These are phyloP conservation scores for Podotricha telesiphe DNA, from an alignment of 2,888 invertebrate species.

Conservation along the genomic window DNA sequence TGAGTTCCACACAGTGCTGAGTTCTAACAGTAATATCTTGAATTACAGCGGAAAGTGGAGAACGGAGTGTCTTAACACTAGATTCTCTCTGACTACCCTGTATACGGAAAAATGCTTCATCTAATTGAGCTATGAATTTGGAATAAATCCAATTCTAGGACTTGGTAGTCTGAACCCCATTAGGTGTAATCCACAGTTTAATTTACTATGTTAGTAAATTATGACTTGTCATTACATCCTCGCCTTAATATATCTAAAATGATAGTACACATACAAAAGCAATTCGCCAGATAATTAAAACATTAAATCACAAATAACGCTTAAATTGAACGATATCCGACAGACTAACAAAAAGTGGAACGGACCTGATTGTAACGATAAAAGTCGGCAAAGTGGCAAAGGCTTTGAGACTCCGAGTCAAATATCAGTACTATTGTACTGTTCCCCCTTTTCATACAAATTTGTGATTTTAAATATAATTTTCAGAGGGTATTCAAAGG, in stretches of 20 bases:
- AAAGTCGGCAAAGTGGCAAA: constrained; percentile 26
- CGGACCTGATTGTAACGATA: constrained; percentile 33
- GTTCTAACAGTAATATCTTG: no score
- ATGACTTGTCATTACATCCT: no score
- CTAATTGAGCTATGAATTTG: no score
- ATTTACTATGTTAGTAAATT: no score
- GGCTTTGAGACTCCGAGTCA: constrained; percentile 3
- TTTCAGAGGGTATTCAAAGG: not conserved
- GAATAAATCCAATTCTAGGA: no score
- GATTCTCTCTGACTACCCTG: no score
- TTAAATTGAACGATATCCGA: constrained; percentile 21
- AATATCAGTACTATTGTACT: constrained; percentile 23
- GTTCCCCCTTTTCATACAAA: constrained; percentile 5
- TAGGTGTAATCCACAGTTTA: no score
- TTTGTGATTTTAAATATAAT: constrained; percentile 12
- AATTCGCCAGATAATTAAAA: constrained; percentile 3
- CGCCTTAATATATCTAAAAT: not conserved
- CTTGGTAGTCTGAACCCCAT: no score
- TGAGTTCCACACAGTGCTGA: no score
- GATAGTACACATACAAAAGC: not conserved
- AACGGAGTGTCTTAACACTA: no score
- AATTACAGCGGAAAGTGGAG: no score
- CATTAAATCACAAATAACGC: constrained; percentile 17
- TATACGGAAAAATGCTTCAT: no score
- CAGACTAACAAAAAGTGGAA: constrained; percentile 31